Evolutionary conservation across 1,140 invertebrate species (phyloP).

Genomic region (Arion vulgaris): DNA sequence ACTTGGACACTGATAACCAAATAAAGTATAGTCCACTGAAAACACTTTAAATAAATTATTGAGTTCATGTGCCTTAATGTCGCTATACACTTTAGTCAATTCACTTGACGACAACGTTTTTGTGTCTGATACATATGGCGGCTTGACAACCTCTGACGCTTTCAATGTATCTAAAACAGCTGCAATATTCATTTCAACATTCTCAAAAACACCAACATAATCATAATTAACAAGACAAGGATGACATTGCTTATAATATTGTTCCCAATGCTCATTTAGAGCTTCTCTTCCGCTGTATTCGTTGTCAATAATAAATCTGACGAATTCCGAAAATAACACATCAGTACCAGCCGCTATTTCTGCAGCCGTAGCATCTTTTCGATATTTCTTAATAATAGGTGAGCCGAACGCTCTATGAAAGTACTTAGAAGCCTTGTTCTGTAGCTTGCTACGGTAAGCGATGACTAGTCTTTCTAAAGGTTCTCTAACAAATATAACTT

Average conservation of each 20-base stretch:
- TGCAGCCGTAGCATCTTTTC: constrained; percentile 80
- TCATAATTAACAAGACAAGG: constrained; percentile 92
- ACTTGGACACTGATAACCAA: constrained; percentile 60
- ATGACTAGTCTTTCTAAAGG: constrained; percentile 92
- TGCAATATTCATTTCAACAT: constrained; percentile 79
- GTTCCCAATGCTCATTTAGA: constrained; percentile 91
- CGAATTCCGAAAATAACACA: constrained; percentile 90
- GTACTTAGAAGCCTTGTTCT: constrained; percentile 79
- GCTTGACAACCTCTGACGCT: constrained; percentile 47
- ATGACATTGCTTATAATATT: constrained; percentile 86
- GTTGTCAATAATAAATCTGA: constrained; percentile 83
- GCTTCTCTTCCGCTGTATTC: constrained; percentile 72
- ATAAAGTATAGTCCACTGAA: constrained; percentile 61
- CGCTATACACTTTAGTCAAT: constrained; percentile 49
- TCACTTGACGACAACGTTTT: constrained; percentile 53
- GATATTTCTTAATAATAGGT: constrained; percentile 78
- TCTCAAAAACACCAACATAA: constrained; percentile 92
- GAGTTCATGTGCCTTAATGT: constrained; percentile 46
- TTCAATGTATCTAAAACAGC: constrained; percentile 52
- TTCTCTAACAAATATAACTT: constrained; percentile 90
- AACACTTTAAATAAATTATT: constrained; percentile 58
- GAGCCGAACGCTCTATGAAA: constrained; percentile 86
- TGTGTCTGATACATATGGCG: constrained; percentile 54
- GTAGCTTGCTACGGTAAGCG: constrained; percentile 91
- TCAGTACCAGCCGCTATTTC: constrained; percentile 85